Evolutionary conservation across 1,140 invertebrate species (phyloP), one percentile per base, ranked within the genome.

Genomic region (Cheumatopsyche charites): DNA sequence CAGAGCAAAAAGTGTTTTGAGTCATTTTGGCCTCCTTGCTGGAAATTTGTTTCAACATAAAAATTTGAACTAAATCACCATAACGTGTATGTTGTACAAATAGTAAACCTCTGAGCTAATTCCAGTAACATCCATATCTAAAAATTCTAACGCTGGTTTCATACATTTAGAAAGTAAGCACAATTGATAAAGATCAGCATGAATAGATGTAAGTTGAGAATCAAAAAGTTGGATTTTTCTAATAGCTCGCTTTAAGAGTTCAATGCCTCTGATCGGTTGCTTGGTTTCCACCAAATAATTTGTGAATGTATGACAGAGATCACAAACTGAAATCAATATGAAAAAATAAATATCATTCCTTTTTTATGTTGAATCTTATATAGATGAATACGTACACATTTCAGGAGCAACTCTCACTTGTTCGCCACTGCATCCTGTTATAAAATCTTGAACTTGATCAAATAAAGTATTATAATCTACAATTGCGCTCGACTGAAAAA

Each of bases 1-100:
- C 97, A 98, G 0, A 96, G 84, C 43, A 98, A 85, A 80, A 97
- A 97, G 82, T 95, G 91, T 86, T 96, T 96, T 0, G 93, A 89
- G 81, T 97, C 94, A 86, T 94, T 95, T 73, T 90, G 89, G 62
- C 90, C 90, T 70, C 90, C 90, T 84, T 91, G 83, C 86, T 87
- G 77, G 47, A 81, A 83, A 45, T 67, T n/a, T 11, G 36, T 52
- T 19, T 7, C 52, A 12, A 36, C 29, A 4, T 36, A 4, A 36
- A 3, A 36, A 78, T 77, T 78, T 66, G 77, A 71, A 12, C 17
- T 72, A 45, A 47, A 75, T 77, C 3, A 23, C 4, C 17, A 77
- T 74, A 80, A 81, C n/a, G n/a, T 36, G 9, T 4, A 36, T 36
- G 9, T 36, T 36, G 9, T 4, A 9, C 29, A 36, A 4, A 36